Evolutionary conservation across 2,888 invertebrate species (phyloP).

Genomic region (Slavum lentiscoides): DNA sequence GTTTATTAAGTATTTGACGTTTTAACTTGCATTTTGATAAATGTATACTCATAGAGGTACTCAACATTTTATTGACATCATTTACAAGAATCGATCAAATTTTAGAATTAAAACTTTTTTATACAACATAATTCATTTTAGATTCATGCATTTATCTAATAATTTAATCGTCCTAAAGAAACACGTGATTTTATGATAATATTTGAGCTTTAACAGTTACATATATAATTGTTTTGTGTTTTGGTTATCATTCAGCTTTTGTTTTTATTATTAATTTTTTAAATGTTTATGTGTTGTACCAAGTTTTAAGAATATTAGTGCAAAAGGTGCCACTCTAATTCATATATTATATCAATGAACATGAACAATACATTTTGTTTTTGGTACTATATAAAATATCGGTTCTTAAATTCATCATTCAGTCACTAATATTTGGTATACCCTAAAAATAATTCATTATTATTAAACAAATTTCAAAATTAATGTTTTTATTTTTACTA

Average conservation of each 20-base stretch:
- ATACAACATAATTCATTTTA: constrained; percentile 22
- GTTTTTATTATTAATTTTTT: constrained; percentile 9
- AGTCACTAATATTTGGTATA: not conserved
- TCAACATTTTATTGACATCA: constrained; percentile 33
- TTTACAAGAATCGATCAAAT: constrained; percentile 33
- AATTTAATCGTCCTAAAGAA: constrained; percentile 5
- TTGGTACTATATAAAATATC: constrained; percentile 16
- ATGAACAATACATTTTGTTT: not conserved
- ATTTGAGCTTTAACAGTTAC: constrained; percentile 29
- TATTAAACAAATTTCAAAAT: too few species aligned
- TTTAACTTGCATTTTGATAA: not conserved
- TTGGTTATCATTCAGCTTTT: constrained; percentile 2
- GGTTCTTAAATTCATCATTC: constrained; percentile 18
- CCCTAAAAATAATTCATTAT: too few species aligned
- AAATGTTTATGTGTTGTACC: constrained; percentile 10
- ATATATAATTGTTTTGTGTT: constrained; percentile 14
- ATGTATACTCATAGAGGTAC: constrained; percentile 2
- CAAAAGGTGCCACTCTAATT: not conserved
- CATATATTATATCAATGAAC: not conserved
- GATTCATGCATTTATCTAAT: constrained; percentile 32
- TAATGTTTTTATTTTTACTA: too few species aligned
- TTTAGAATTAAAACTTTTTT: constrained; percentile 19
- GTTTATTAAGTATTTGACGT: constrained; percentile 17
- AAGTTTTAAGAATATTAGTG: not conserved
- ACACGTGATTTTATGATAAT: constrained; percentile 15